phyloP scores from a whole-genome alignment of 2,113 vertebrate species.

The Microcebus griseorufus region DNA sequence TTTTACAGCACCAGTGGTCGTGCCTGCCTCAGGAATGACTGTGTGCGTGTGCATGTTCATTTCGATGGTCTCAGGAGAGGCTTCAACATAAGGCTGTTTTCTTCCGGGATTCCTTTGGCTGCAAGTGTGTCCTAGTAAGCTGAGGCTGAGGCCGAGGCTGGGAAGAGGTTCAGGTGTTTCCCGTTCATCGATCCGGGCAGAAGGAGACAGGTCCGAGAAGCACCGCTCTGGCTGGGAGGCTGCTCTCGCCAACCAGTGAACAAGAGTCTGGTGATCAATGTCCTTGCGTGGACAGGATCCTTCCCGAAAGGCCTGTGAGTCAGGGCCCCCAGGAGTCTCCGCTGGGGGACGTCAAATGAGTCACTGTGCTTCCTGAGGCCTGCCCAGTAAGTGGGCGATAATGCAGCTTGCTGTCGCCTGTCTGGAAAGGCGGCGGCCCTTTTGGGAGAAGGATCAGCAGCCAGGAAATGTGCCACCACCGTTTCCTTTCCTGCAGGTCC shows the following conservation, averaged over 20 bases:
- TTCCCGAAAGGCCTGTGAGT: conserved; percentile 65
- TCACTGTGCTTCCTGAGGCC: background rate
- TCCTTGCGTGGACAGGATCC: background rate
- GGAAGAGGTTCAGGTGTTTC: background rate
- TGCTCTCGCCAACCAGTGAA: background rate
- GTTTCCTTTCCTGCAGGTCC: background rate
- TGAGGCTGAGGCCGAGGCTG: background rate
- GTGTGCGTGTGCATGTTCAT: background rate
- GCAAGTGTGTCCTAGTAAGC: background rate
- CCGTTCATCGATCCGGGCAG: background rate
- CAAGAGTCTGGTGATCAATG: background rate
- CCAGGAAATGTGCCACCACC: background rate
- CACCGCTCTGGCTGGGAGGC: background rate
- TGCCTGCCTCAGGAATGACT: background rate
- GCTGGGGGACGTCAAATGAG: conserved; percentile 17
- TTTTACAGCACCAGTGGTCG: background rate
- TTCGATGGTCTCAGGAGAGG: background rate
- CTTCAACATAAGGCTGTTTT: background rate
- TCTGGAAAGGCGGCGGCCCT: background rate
- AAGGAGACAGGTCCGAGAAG: background rate
- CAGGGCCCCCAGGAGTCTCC: background rate
- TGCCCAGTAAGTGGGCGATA: background rate
- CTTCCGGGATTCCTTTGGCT: background rate
- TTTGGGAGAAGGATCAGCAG: background rate
- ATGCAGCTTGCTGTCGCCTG: background rate